phyloP scores from a whole-genome alignment of 2,888 invertebrate species.

The Litoditis marina region DNA sequence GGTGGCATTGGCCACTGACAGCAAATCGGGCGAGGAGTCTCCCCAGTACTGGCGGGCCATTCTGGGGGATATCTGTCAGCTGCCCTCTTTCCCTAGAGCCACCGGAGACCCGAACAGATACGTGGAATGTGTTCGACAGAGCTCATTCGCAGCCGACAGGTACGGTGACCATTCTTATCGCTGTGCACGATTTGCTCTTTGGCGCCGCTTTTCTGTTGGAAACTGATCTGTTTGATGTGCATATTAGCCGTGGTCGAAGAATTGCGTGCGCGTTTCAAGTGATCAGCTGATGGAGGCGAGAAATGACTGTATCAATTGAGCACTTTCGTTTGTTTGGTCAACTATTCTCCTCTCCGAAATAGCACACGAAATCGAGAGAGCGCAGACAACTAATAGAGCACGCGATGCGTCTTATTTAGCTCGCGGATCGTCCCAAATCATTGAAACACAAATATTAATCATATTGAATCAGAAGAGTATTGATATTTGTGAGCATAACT shows the following conservation, averaged over 20 bases:
- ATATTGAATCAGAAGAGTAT: too few species aligned
- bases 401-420: too few species aligned
- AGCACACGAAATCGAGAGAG: too few species aligned
- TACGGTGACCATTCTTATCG: constrained; percentile 13
- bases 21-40: constrained; percentile 45
- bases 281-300: too few species aligned
- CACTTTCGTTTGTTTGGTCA: too few species aligned
- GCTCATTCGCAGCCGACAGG: constrained; percentile 51
- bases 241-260: neutral
- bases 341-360: too few species aligned
- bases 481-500: too few species aligned
- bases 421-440: too few species aligned
- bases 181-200: neutral
- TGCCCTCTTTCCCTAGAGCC: constrained; percentile 57
- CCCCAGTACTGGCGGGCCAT: constrained; percentile 58
- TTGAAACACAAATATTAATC: too few species aligned
- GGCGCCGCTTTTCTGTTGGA: neutral
- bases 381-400: too few species aligned
- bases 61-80: constrained; percentile 59
- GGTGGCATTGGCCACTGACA: constrained; percentile 32
- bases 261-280: too few species aligned
- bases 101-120: constrained; percentile 55
- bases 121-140: constrained; percentile 58
- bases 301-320: too few species aligned
- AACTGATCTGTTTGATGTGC: neutral